phyloP scores from a whole-genome alignment of 2,888 invertebrate species.

The Pandemis cinnamomeana region DNA sequence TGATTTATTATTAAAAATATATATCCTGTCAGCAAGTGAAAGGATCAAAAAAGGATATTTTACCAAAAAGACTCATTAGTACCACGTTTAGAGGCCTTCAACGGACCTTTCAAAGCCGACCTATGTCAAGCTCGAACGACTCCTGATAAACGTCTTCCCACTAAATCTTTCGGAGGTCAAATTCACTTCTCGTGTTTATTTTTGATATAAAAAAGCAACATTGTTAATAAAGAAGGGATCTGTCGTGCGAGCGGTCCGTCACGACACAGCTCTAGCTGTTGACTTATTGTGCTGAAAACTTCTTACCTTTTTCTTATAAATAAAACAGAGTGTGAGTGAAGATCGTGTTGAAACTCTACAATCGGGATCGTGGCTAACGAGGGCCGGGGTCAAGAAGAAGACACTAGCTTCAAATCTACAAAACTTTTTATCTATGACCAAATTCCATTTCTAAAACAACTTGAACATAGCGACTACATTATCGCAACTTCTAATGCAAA shows the following conservation, averaged over 20 bases:
- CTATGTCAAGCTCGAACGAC: conserved; percentile 53
- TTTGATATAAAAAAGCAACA: conserved; percentile 7
- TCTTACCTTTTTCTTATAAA: conserved; percentile 58
- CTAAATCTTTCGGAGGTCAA: conserved; percentile 35
- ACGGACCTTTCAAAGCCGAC: conserved; percentile 50
- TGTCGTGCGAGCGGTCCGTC: conserved; percentile 12
- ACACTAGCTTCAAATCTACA: conserved; percentile 81
- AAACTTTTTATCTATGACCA: conserved; percentile 75
- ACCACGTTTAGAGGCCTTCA: conserved; percentile 49
- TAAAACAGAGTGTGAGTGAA: conserved; percentile 56
- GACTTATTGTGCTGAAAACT: conserved; percentile 39
- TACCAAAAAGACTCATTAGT: conserved; percentile 42
- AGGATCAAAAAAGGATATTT: conserved; percentile 37
- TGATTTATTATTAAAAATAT: conserved; percentile 36
- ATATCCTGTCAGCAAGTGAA: conserved; percentile 34
- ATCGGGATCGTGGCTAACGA: conserved; percentile 67
- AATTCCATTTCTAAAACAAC: conserved; percentile 79
- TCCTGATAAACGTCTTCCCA: conserved; percentile 52
- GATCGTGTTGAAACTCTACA: conserved; percentile 60
- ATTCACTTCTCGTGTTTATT: conserved; percentile 16
- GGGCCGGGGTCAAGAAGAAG: conserved; percentile 72
- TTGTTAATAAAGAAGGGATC: conserved; percentile 4
- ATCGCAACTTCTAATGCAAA: conserved; percentile 82
- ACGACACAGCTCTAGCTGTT: conserved; percentile 10
- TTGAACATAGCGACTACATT: conserved; percentile 80